Evolutionary conservation across 1,140 invertebrate species (phyloP), one percentile per base, ranked within the genome.

Genomic region (Heterodera schachtii): DNA sequence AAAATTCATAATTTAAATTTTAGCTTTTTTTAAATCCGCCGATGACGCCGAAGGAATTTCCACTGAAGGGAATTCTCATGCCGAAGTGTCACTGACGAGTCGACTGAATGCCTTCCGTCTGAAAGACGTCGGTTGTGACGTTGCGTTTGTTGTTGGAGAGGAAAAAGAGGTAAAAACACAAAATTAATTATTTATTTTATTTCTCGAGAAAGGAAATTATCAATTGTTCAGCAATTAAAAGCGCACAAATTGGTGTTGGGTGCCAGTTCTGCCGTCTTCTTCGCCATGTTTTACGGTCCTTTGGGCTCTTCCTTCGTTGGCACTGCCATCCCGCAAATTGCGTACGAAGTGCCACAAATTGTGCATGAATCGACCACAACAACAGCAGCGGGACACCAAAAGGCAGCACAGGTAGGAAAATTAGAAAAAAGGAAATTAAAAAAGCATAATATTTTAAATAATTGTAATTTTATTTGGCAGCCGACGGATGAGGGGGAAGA

Each of bases 181-280:
- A 11, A 43, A 70, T n/a, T 11, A 8, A 31, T 47, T 67, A 16
- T 70, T 8, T 16, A 43, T 52, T 52, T 6, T 52, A 8, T 8
- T 52, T 52, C 6, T 52, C 11, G 49, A 52, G 6, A 41, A 19
- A 70, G 13, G 31, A 52, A 9, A 11, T n/a, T 78, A 31, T 21
- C 19, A 19, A 57, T 46, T 70, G 21, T 79, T 31, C 19, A 82
- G 81, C 47, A 73, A 44, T 52, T 82, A 66, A 79, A 75, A 74
- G 81, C 81, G 44, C 81, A 82, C 52, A 82, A 82, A 81, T 64
- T 82, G 41, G 82, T 83, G 2, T 67, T 83, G 19, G 82, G 82
- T 16, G 70, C 75, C 41, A 82, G 71, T 47, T 83, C 82, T 44
- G 44, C 80, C 43, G 82, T 83, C 7, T 83, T 83, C 57, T 73